Percentiles rank a stretch among this genome's conserved stretches.
These are phyloP conservation scores for Promerops cafer DNA, from an alignment of 2,113 vertebrate species.

Conservation along the genomic window DNA sequence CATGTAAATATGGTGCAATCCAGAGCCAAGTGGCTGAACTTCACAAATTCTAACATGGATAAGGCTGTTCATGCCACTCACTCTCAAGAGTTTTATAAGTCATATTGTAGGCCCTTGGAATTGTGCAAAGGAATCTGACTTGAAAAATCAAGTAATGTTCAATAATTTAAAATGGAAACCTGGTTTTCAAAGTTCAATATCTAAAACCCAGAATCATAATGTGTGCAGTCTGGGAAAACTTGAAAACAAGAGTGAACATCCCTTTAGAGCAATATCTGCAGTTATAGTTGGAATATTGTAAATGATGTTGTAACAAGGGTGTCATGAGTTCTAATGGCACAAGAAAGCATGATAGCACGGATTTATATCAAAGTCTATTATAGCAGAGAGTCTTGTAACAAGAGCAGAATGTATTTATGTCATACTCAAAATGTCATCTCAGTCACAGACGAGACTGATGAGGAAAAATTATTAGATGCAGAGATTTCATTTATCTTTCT, in stretches of 20 bases:
- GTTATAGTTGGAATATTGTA: not conserved
- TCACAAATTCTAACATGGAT: not conserved
- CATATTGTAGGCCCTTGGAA: not conserved
- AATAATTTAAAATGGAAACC: not conserved
- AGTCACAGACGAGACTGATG: conserved; percentile 1
- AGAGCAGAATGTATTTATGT: conserved; percentile 2
- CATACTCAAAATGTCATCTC: conserved; percentile 16
- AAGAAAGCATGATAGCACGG: not conserved
- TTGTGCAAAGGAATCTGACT: conserved; percentile 1
- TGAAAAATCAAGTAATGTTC: conserved; percentile 14
- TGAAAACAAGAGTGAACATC: not conserved
- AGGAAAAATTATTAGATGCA: not conserved
- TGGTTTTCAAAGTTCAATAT: not conserved
- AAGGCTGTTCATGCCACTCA: not conserved
- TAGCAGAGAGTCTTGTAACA: not conserved
- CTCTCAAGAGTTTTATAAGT: not conserved
- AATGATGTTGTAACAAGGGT: not conserved
- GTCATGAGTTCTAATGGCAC: not conserved
- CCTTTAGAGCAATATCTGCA: not conserved
- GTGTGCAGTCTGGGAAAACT: not conserved
- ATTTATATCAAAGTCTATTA: conserved; percentile 6
- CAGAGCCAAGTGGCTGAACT: not conserved
- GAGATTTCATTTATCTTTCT: not conserved
- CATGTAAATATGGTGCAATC: not conserved
- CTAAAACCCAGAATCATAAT: not conserved